Conservation (phyloP, 2,113 vertebrate genomes). For the Pimephales promelas region DNA sequence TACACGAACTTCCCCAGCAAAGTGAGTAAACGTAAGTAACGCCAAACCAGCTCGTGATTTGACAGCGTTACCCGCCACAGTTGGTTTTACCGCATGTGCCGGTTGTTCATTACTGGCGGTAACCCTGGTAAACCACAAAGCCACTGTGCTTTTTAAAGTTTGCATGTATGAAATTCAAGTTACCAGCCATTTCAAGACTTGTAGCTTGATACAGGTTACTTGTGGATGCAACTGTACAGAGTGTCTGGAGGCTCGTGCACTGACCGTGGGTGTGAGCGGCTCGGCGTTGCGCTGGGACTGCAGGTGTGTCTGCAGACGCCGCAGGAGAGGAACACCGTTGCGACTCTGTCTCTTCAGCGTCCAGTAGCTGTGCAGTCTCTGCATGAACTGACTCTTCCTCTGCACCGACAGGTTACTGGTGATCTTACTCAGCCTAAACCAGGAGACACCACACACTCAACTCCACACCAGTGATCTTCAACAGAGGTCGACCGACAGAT, state of each 20-base stretch:
- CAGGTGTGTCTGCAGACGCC: constrained; percentile 94
- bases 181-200: no score
- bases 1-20: no score
- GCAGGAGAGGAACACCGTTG: constrained; percentile 93
- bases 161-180: not conserved
- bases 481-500: no score
- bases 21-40: no score
- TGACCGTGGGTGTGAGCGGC: constrained; percentile 58
- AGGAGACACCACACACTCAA: constrained; percentile 15
- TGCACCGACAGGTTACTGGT: constrained; percentile 94
- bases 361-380: constrained; percentile 98
- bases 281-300: constrained; percentile 95
- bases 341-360: constrained; percentile 97
- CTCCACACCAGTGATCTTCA: not conserved
- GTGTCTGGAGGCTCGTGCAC: not conserved
- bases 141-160: not conserved
- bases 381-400: constrained; percentile 99
- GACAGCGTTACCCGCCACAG: no score
- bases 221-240: no score
- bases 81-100: no score
- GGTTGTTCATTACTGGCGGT: no score
- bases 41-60: no score
- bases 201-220: no score
- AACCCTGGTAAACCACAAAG: no score
- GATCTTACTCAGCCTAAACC: constrained; percentile 92